Evolutionary conservation across 2,113 vertebrate species (phyloP), one percentile per base, ranked within the genome.

Genomic region (Dicerorhinus sumatrensis): DNA sequence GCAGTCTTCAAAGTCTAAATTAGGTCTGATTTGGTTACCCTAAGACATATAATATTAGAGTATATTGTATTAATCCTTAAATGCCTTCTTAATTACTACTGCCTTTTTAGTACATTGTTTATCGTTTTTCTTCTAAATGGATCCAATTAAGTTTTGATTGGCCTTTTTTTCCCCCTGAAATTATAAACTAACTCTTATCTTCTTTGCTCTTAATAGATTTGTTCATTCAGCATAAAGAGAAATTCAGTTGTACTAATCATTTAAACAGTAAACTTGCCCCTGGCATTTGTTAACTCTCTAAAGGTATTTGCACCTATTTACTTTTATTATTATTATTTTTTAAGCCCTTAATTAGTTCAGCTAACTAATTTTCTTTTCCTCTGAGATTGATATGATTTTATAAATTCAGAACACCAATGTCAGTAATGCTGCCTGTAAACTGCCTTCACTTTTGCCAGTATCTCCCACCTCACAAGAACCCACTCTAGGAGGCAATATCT

Each of bases 61-160:
- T 93, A 96, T 96, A 96, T 97, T 98, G 88, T 98, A 97, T 97
- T 98, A 98, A 97, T 98, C 97, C 93, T 97, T 95, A 98, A 98
- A 97, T 89, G 90, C 72, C 96, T 98, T 92, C 92, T 96, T 97
- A 98, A 98, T 98, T 95, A 98, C 51, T 54, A 93, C 69, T 92
- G 94, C 88, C 82, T 89, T 97, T 98, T 98, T 98, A 94, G 94
- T 86, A 87, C 67, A 93, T 79, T 92, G 95, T 96, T 98, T 94
- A 91, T 97, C 95, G 89, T 94, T 96, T 97, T 97, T 87, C 75
- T 96, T 91, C 89, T 93, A 97, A 98, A 95, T 95, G 77, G 94
- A 96, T 96, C 81, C 95, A 97, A 96, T 98, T 98, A 98, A 94
- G 36, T 95, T 97, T 98, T 98, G 92, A 98, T 96, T 97, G 96